Conservation (phyloP, 2,113 vertebrate species). For the Larimichthys polyactis region DNA sequence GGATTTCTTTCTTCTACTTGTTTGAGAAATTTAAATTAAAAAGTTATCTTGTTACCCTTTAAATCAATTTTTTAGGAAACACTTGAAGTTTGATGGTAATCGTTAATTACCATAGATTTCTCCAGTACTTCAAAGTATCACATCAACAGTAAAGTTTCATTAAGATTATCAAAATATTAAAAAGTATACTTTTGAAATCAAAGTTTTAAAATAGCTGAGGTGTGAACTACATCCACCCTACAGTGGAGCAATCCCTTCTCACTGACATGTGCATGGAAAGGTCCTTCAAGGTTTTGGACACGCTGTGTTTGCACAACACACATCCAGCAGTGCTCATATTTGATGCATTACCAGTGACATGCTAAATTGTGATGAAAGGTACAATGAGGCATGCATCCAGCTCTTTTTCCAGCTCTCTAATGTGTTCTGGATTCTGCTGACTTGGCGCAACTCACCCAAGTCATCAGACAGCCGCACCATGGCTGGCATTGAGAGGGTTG, state of each 20-base stretch:
- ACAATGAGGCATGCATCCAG: slow-evolving; percentile 41
- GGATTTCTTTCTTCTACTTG: not conserved
- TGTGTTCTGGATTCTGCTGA: slow-evolving; percentile 63
- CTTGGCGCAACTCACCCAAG: slow-evolving; percentile 52
- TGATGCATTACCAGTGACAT: slow-evolving; percentile 41
- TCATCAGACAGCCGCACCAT: slow-evolving; percentile 47
- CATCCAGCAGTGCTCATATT: slow-evolving; percentile 38
- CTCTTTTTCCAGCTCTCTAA: slow-evolving; percentile 49
- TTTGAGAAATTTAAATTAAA: slow-evolving; percentile 11
- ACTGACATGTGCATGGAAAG: slow-evolving; percentile 28
- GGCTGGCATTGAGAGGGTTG: slow-evolving; percentile 54
- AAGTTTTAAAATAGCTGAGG: not conserved
- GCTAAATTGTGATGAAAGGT: slow-evolving; percentile 53
- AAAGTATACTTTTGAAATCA: not conserved
- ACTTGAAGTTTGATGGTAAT: not conserved
- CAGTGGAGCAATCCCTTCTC: slow-evolving; percentile 6
- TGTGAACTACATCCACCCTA: not conserved
- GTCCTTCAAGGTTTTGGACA: slow-evolving; percentile 27
- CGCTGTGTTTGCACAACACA: slow-evolving; percentile 14
- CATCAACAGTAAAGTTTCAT: too few species aligned
- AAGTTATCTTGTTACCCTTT: not conserved
- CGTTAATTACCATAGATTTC: not conserved
- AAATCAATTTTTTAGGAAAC: not conserved
- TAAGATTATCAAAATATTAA: not conserved
- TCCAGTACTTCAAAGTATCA: not conserved